Evolutionary conservation across 1,140 invertebrate species (phyloP), one percentile per base, ranked within the genome.

Genomic region (Drosophila bocki): DNA sequence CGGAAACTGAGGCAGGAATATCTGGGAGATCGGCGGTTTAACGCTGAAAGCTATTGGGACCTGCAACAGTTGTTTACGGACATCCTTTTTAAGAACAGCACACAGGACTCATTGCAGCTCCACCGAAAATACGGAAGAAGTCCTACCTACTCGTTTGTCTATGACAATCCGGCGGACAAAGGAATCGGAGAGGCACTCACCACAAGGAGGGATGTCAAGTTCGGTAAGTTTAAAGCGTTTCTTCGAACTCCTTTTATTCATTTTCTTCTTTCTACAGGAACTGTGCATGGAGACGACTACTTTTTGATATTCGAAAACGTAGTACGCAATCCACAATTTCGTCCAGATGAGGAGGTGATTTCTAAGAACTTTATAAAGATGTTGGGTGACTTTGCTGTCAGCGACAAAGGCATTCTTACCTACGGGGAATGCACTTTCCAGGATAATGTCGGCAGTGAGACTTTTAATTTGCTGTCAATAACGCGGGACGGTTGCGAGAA

Each of bases 261-360:
- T 13, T 7, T 15, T 1, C 0, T 26, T 11, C 0, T 29, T n/a
- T 32, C 13, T 56, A n/a, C 7, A 88, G 84, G 84, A 41, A 88
- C 84, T n/a, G 68, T 72, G 1, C 84, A 88, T 64, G 77, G 77
- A n/a, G 84, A 88, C 41, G 84, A 88, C n/a, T 80, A 72, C 33
- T 80, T 75, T 47, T 56, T 88, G 47, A 86, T 88, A 7, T 75
- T 88, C 13, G 48, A 37, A 45, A 74, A 64, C 62, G 1, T n/a
- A 4, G 39, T 37, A 6, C 15, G 57, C 9, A 45, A 48, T 32
- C 2, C 39, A 0, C 17, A 61, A 13, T 22, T 56, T 8, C 61
- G 61, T 39, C 39, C 70, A 9, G 79, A 85, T 65, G 83, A 87
- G 35, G 3, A 70, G 35, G 26, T 29, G 1, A 74, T 82, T 9